These are phyloP conservation scores for Drosophila leontia DNA, from an alignment of 1,140 invertebrate genomes.

Conservation along the genomic window DNA sequence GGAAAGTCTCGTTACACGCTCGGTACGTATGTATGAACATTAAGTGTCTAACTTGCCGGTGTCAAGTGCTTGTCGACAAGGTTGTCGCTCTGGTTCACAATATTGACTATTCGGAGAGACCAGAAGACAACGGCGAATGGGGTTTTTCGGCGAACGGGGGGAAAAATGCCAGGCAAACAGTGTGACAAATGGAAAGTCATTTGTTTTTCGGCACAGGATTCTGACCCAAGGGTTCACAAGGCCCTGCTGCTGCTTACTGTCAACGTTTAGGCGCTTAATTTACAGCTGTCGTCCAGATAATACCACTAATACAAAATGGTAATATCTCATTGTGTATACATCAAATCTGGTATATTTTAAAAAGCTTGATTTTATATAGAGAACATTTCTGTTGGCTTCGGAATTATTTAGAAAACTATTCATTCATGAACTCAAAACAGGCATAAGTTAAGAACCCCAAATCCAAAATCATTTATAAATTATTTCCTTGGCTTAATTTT, in stretches of 20 bases:
- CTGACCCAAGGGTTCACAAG: constrained; percentile 12
- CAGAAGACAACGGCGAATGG: constrained; percentile 8
- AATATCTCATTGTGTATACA: not conserved
- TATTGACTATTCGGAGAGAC: constrained; percentile 50
- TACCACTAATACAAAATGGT: not conserved
- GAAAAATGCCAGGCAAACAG: not conserved
- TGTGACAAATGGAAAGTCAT: constrained; percentile 46
- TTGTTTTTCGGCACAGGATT: constrained; percentile 42
- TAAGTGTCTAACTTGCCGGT: constrained; percentile 72
- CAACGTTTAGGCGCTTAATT: constrained; percentile 3
- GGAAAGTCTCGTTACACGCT: constrained; percentile 23
- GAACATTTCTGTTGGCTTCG: not conserved
- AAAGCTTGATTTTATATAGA: no score
- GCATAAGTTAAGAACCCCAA: no score
- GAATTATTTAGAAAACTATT: not conserved
- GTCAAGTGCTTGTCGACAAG: constrained; percentile 76
- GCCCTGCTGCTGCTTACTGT: not conserved
- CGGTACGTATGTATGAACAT: constrained; percentile 57
- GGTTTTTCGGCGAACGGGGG: not conserved
- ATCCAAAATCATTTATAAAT: constrained; percentile 14
- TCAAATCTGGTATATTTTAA: not conserved
- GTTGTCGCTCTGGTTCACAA: constrained; percentile 43
- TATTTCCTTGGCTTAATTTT: not conserved
- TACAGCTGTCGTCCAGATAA: constrained; percentile 17
- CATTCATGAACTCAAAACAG: not conserved